Evolutionary conservation across 2,797 vertebrate species (phyloP), one percentile per base, ranked within the genome.

Genomic region (Myripristis jacobus): DNA sequence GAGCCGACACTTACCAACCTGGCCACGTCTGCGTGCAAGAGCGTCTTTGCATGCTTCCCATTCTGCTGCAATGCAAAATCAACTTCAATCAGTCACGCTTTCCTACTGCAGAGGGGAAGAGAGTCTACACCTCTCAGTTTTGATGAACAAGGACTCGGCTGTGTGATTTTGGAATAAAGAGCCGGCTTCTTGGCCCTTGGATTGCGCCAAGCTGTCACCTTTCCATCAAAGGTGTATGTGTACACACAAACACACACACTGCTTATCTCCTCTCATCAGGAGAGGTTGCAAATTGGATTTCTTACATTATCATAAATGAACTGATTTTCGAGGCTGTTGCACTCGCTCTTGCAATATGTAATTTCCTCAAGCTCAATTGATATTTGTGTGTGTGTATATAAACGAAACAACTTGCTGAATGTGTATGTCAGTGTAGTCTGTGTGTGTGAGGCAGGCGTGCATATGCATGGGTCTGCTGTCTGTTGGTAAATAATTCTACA

Each of bases 81-180:
- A 79, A 85, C 81, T 91, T 87, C 82, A 86, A 89, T 88, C 83
- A 84, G 89, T 87, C 73, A 81, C 50, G 64, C 85, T 76, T 77
- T 83, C 75, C 75, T 36, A 77, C 73, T 31, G 77, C 21, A 53
- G 66, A 18, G 36, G 66, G 54, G 56, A 68, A 62, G 58, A 85
- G 76, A 75, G 75, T 78, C 72, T 67, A 66, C 77, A 79, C 70
- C 66, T 83, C 78, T 87, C 83, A 55, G 72, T 83, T 86, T 72
- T 87, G 83, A 88, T 85, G 82, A 90, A 81, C 82, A 80, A 80
- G 58, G 70, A 77, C 59, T 81, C 22, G 59, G 64, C 70, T 76
- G 81, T 85, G 70, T 86, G 84, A 85, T 84, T 86, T 73, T 63
- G 36, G 46, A 70, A 55, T 77, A 82, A 81, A 84, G 67, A 81